Evolutionary conservation across 1,140 invertebrate genomes (phyloP).

Genomic region (Ceratitis capitata): DNA sequence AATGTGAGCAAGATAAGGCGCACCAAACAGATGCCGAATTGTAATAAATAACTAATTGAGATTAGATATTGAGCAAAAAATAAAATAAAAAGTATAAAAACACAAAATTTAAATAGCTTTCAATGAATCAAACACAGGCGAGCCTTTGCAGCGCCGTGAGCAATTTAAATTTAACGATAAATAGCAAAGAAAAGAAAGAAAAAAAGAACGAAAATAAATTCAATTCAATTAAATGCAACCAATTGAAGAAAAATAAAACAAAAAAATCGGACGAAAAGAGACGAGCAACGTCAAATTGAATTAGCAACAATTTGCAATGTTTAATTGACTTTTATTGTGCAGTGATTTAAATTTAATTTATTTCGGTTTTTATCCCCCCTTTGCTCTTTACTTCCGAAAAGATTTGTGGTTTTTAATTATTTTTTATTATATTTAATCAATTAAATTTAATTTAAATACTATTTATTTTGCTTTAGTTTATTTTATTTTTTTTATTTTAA

Average conservation of each 20-base stretch:
- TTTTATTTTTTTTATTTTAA: neutral
- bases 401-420: neutral
- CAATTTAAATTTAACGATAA: constrained; percentile 8
- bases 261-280: neutral
- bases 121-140: neutral
- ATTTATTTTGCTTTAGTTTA: neutral
- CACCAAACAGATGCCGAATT: neutral
- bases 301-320: neutral
- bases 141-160: neutral
- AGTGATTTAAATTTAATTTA: neutral
- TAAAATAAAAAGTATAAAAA: neutral
- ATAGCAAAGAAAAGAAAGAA: too few species aligned
- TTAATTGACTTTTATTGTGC: neutral
- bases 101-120: neutral
- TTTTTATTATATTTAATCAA: too few species aligned
- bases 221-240: neutral
- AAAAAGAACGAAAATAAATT: neutral
- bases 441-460: too few species aligned
- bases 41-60: neutral
- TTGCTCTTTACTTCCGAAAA: neutral
- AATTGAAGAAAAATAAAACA: too few species aligned
- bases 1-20: neutral
- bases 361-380: neutral
- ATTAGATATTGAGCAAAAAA: neutral
- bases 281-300: neutral